Evolutionary conservation across 2,888 invertebrate genomes (phyloP).

Genomic region (Cryptus viduatorius): DNA sequence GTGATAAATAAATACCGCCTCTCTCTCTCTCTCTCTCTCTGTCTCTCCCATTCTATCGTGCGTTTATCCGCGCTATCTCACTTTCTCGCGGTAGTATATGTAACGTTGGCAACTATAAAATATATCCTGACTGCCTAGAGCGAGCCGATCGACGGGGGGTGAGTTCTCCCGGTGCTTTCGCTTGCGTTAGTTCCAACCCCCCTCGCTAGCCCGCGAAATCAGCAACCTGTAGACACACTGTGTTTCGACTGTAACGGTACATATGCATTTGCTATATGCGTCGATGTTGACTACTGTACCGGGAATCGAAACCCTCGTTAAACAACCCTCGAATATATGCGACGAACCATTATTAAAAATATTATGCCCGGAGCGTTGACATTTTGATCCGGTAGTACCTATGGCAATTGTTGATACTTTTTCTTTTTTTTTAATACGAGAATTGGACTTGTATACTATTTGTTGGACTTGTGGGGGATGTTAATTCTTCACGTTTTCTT

Average conservation of each 20-base stretch:
- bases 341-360: neutral
- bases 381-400: neutral
- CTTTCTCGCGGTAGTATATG: neutral
- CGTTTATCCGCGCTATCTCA: conserved; percentile 21
- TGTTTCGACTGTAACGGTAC: conserved; percentile 11
- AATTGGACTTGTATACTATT: no score
- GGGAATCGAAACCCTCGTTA: conserved; percentile 20
- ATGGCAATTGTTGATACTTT: no score
- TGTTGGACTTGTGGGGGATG: no score
- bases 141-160: conserved; percentile 3
- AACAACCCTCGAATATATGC: conserved; percentile 6
- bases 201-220: conserved; percentile 42
- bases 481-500: no score
- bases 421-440: no score
- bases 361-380: neutral
- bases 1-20: conserved; percentile 64
- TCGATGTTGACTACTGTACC: neutral
- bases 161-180: neutral
- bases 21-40: neutral
- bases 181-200: conserved; percentile 34
- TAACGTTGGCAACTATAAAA: conserved; percentile 38
- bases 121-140: conserved; percentile 14
- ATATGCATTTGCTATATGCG: conserved; percentile 3
- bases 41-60: conserved; percentile 17
- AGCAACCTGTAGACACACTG: conserved; percentile 56